Evolutionary conservation across 1,140 invertebrate species (phyloP).

Genomic region (Choristoneura fumiferana): DNA sequence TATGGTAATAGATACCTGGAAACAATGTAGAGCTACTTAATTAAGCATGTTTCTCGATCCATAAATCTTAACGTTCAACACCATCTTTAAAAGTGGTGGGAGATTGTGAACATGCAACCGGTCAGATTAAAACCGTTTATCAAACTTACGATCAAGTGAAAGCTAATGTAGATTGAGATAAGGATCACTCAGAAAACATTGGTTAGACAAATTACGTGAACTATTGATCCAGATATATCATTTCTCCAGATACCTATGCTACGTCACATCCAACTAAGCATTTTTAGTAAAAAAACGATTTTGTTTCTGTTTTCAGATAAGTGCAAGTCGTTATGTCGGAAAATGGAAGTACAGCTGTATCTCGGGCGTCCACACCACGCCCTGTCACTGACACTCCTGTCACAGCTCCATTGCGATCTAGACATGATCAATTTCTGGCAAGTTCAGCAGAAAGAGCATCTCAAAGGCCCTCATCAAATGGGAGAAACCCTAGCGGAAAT

Average conservation of each 20-base stretch:
- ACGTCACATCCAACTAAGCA: background rate
- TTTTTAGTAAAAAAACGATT: constrained; percentile 20
- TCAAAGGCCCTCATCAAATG: constrained; percentile 69
- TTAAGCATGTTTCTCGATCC: constrained; percentile 67
- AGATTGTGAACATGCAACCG: constrained; percentile 11
- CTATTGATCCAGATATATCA: background rate
- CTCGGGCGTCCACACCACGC: constrained; percentile 66
- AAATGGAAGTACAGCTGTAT: constrained; percentile 61
- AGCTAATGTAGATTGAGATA: constrained; percentile 18
- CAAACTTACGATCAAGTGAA: constrained; percentile 21
- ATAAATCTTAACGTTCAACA: constrained; percentile 64
- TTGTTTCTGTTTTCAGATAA: constrained; percentile 56
- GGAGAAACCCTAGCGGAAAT: constrained; percentile 75
- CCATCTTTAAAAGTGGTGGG: constrained; percentile 30
- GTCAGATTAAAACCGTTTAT: constrained; percentile 15
- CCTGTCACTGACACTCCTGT: constrained; percentile 54
- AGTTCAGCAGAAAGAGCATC: constrained; percentile 66
- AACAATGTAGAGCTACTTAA: constrained; percentile 62
- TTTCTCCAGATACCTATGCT: background rate
- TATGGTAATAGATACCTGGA: constrained; percentile 46
- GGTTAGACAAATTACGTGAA: constrained; percentile 4
- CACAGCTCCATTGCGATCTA: constrained; percentile 61
- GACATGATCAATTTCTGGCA: constrained; percentile 80
- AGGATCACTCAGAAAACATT: constrained; percentile 7
- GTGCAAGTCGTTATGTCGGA: constrained; percentile 62